These are phyloP conservation scores for Digitonthophagus gazella DNA, from an alignment of 2,888 invertebrate genomes.

Conservation along the genomic window DNA sequence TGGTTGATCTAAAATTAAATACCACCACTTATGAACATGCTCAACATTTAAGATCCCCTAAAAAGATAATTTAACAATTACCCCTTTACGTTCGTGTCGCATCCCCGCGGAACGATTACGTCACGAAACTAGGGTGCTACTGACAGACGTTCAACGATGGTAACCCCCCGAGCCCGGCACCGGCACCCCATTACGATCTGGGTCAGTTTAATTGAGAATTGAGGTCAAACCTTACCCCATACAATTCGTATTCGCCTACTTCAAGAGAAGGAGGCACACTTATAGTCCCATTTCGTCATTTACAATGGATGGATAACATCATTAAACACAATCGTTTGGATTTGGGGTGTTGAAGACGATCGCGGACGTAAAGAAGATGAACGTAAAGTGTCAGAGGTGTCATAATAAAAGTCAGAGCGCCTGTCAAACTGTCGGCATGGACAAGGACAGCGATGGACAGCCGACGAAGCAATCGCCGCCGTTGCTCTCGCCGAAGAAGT, in stretches of 20 bases:
- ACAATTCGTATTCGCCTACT: too few relatives aligned
- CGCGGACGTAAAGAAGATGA: background rate
- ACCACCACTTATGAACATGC: background rate
- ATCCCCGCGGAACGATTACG: background rate
- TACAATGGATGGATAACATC: too few relatives aligned
- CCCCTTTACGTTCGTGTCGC: background rate
- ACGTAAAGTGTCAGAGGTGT: background rate
- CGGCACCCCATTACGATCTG: background rate
- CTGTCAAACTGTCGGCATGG: slow-evolving; percentile 25
- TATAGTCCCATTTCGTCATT: too few relatives aligned
- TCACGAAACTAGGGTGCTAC: background rate
- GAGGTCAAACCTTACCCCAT: too few relatives aligned
- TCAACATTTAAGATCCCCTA: background rate
- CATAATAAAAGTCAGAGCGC: slow-evolving; percentile 25
- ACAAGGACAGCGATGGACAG: background rate
- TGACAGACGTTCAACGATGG: background rate
- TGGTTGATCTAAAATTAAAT: too few relatives aligned
- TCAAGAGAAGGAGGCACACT: too few relatives aligned
- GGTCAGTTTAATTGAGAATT: too few relatives aligned
- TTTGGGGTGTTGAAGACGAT: background rate
- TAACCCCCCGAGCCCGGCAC: background rate
- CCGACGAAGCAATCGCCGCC: background rate
- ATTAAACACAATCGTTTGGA: too few relatives aligned
- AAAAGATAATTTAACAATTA: background rate
- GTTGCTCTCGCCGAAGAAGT: slow-evolving; percentile 12